Conservation (phyloP, 37 sponge, comb jelly and placozoan species). For the Dysidea cf. avara region DNA sequence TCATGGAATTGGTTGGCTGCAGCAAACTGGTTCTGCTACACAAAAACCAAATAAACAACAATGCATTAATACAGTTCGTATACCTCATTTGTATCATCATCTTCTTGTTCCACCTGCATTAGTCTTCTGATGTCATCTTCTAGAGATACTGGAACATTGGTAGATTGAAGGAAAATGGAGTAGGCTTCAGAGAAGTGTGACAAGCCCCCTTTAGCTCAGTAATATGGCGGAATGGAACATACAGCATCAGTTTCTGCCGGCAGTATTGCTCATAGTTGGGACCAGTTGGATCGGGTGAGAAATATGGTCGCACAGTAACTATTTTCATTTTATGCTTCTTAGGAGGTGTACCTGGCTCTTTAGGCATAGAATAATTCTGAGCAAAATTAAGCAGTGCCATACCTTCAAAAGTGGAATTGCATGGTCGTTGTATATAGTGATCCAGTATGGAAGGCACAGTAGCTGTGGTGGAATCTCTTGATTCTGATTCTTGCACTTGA, state of each 20-base stretch:
- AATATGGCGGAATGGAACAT: slow-evolving; percentile 9
- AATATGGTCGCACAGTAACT: slow-evolving; percentile 32
- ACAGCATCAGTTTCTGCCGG: slow-evolving; percentile 25
- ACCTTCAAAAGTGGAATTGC: too few species aligned
- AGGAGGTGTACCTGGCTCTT: slow-evolving; percentile 2
- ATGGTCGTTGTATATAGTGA: background rate
- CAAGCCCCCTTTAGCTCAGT: slow-evolving; percentile 4
- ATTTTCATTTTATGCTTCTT: slow-evolving; percentile 1
- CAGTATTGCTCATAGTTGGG: slow-evolving; percentile 58
- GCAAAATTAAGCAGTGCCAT: slow-evolving; percentile 8
- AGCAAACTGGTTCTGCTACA: too few species aligned
- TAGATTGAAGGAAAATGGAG: slow-evolving; percentile 45
- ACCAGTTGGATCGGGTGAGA: slow-evolving; percentile 45
- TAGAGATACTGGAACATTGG: slow-evolving; percentile 32
- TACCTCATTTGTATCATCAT: too few species aligned
- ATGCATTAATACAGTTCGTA: too few species aligned
- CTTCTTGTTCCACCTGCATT: background rate
- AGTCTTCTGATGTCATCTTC: slow-evolving; percentile 51
- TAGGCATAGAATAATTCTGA: slow-evolving; percentile 35
- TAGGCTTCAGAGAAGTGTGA: slow-evolving; percentile 29
- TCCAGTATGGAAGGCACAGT: background rate
- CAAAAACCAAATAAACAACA: too few species aligned
- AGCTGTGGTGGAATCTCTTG: too few species aligned
- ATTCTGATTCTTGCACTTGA: slow-evolving; percentile 19
- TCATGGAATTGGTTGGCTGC: too few species aligned